Evolutionary conservation across 30 jellyfish, hydroid and myxozoan genomes (phyloP).

Genomic region (Nemopilema nomurai): DNA sequence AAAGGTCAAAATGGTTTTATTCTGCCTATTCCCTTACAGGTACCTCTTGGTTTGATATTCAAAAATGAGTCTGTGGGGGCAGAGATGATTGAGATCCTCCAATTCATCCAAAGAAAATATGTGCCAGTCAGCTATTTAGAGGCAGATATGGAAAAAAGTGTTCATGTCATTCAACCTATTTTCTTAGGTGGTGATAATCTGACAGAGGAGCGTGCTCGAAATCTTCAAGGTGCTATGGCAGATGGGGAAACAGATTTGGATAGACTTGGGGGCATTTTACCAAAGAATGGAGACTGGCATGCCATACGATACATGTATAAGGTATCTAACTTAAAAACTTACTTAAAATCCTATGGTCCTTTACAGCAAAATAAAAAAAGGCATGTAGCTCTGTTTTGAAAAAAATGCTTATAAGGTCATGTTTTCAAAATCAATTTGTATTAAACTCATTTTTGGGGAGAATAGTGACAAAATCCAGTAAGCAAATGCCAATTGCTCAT

Average conservation of each 20-base stretch:
- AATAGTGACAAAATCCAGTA: not conserved
- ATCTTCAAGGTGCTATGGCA: conserved; percentile 45
- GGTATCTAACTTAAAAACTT: conserved; percentile 7
- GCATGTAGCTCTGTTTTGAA: not conserved
- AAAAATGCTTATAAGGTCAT: not conserved
- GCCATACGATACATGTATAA: conserved; percentile 39
- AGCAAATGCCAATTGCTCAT: not conserved
- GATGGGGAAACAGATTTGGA: conserved; percentile 27
- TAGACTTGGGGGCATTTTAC: conserved; percentile 31
- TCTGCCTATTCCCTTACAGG: conserved; percentile 17
- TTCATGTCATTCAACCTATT: not conserved
- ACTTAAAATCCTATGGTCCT: conserved; percentile 1
- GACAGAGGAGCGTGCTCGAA: conserved; percentile 49
- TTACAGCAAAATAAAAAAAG: not conserved
- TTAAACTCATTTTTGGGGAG: not conserved
- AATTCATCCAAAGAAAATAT: conserved; percentile 31
- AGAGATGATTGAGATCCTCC: conserved; percentile 41
- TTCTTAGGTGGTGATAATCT: conserved; percentile 53
- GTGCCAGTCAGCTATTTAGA: conserved; percentile 10
- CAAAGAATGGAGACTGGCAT: conserved; percentile 61
- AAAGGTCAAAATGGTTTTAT: not conserved
- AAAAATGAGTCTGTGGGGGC: conserved; percentile 49
- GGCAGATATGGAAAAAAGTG: not conserved
- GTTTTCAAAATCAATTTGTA: not conserved
- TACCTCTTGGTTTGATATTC: conserved; percentile 53